Evolutionary conservation across 2,888 invertebrate genomes (phyloP), one percentile per base, ranked within the genome.

Genomic region (Smittia sp.): DNA sequence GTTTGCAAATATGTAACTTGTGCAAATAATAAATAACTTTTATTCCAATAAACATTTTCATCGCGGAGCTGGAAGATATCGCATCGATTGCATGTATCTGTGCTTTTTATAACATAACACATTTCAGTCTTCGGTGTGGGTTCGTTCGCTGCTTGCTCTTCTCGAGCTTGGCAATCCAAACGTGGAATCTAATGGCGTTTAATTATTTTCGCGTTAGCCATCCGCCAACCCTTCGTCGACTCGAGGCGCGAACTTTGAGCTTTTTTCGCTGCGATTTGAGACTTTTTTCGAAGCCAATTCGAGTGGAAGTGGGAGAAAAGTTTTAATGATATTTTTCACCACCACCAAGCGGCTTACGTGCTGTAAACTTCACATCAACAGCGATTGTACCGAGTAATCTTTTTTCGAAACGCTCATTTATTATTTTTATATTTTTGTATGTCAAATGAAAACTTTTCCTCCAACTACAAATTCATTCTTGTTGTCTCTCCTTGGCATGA

Each of bases 371-470:
- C 20, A 58, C 20, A 58, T 22, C 20, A 58, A 58, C 24, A 24
- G 4, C 18, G 13, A 20, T 7, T 58, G 58, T 58, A 58, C 58
- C 22, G 58, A 58, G 15, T 58, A 58, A 58, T 58, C 68, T 18
- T 66, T 63, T 66, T 66, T 66, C 32, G 38, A 66, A n/a, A 46
- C 15, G 46, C 13, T 66, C 27, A 66, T 66, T 27, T 18, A 32
- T 66, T 7, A 66, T 32, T 38, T 24, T 68, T 41, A 68, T 68
- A 68, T 70, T 70, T 54, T 52, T 54, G 52, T 54, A 18, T 70
- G 69, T 69, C 69, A 69, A 69, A 69, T 52, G 54, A 54, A 70
- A 70, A 52, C 54, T 54, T 70, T 70, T 70, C 52, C 6, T 70
- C 52, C 4, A 1, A 32, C 25, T 27, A 65, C 9, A 63, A 63